Conservation (phyloP, 2,797 vertebrate genomes). For the Labeo calbasu region DNA sequence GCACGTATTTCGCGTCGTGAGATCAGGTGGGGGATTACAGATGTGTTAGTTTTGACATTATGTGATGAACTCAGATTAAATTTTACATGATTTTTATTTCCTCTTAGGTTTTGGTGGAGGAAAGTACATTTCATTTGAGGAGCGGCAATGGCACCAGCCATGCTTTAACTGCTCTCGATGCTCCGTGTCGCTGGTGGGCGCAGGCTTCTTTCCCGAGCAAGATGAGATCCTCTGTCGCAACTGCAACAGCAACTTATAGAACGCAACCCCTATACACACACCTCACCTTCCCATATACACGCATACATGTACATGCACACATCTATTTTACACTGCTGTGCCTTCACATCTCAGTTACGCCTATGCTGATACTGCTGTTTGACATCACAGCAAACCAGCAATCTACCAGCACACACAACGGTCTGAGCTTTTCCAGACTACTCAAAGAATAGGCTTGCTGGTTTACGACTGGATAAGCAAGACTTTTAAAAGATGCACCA, state of each 20-base stretch:
- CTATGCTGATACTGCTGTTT: constrained; percentile 30
- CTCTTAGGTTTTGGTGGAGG: constrained; percentile 91
- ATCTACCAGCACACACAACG: not conserved
- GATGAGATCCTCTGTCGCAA: constrained; percentile 94
- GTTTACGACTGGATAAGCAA: not conserved
- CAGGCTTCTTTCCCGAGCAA: constrained; percentile 93
- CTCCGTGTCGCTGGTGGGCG: constrained; percentile 92
- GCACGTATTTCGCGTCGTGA: too few relatives aligned
- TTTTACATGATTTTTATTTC: not conserved
- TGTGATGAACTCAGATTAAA: constrained; percentile 3
- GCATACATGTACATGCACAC: constrained; percentile 11
- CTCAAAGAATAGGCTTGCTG: constrained; percentile 21
- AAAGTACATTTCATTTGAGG: constrained; percentile 99
- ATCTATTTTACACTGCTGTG: constrained; percentile 19
- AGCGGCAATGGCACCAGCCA: constrained; percentile 96
- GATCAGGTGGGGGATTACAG: too few relatives aligned
- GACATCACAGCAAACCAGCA: constrained; percentile 36
- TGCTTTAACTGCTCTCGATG: constrained; percentile 97
- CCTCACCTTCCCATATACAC: constrained; percentile 39
- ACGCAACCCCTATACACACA: not conserved
- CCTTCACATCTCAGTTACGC: constrained; percentile 7
- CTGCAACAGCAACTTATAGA: constrained; percentile 89
- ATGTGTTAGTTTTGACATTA: not conserved
- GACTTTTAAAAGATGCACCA: constrained; percentile 39
- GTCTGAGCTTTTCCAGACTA: constrained; percentile 20